Evolutionary conservation across 2,797 vertebrate species (phyloP).

Genomic region (Semaprochilodus insignis): DNA sequence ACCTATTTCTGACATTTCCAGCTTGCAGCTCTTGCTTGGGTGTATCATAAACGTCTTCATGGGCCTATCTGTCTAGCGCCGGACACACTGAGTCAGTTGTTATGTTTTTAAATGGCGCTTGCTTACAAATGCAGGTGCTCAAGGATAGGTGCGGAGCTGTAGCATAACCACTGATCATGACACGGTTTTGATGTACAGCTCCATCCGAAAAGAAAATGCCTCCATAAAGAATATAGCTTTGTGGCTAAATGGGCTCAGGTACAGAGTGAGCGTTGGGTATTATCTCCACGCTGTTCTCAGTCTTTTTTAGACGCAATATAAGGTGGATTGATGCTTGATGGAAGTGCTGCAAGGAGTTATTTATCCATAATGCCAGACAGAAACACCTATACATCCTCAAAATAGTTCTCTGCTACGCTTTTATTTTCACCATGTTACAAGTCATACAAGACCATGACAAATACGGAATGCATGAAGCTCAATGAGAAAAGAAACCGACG

Average conservation of each 20-base stretch:
- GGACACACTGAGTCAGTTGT: conserved; percentile 20
- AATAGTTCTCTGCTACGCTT: conserved; percentile 25
- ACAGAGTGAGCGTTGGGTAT: conserved; percentile 8
- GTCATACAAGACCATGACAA: conserved; percentile 15
- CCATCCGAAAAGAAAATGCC: conserved; percentile 43
- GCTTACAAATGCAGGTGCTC: conserved; percentile 37
- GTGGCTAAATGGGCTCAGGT: conserved; percentile 30
- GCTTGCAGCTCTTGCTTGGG: conserved; percentile 38
- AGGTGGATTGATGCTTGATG: conserved; percentile 31
- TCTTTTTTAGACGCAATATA: conserved; percentile 21
- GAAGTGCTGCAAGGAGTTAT: conserved; percentile 23
- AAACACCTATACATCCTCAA: conserved; percentile 25
- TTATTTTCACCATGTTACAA: conserved; percentile 29
- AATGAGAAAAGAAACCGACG: conserved; percentile 18
- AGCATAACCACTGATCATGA: conserved; percentile 43
- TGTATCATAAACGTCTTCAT: conserved; percentile 56
- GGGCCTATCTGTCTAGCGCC: conserved; percentile 46
- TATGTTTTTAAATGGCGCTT: conserved; percentile 43
- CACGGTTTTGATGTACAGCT: conserved; percentile 50
- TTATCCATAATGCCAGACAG: conserved; percentile 37
- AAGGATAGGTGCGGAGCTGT: conserved; percentile 22
- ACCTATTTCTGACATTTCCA: conserved; percentile 57
- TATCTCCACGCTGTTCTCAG: conserved; percentile 18
- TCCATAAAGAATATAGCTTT: conserved; percentile 53
- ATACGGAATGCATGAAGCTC: neutral